Conservation (phyloP, 2,888 invertebrate genomes). For the Limenitis arthemis region DNA sequence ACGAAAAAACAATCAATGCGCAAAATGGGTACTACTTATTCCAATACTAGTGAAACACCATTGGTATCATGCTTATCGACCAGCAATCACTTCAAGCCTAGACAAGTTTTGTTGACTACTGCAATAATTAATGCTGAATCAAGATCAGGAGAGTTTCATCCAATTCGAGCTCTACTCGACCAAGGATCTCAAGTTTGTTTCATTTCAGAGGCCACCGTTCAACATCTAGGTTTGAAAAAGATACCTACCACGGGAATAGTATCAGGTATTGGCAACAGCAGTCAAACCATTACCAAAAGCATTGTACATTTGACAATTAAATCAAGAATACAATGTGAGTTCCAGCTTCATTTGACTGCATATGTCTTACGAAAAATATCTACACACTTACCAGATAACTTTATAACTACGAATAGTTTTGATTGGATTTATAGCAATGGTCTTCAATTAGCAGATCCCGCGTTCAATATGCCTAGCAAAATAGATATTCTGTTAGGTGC, state of each 20-base stretch:
- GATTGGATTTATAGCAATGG: conserved; percentile 12
- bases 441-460: conserved; percentile 18
- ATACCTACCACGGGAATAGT: conserved; percentile 18
- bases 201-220: conserved; percentile 19
- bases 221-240: conserved; percentile 17
- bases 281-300: not conserved
- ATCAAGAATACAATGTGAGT: conserved; percentile 18
- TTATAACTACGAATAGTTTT: conserved; percentile 5
- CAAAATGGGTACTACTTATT: no score
- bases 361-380: conserved; percentile 21
- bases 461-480: conserved; percentile 21
- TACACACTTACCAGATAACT: conserved; percentile 11
- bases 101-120: conserved; percentile 11
- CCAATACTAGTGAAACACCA: no score
- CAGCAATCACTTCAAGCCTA: conserved; percentile 1
- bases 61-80: no score
- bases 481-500: conserved; percentile 23
- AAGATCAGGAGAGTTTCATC: conserved; percentile 6
- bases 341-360: conserved; percentile 9
- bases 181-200: conserved; percentile 25
- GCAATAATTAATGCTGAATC: conserved; percentile 18
- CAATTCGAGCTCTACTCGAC: conserved; percentile 22
- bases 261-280: conserved; percentile 19
- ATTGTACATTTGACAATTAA: conserved; percentile 13
- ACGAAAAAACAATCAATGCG: conserved; percentile 6